A percentile compares a stretch with the other conserved stretches of the same genome.
These are phyloP conservation scores for Ischnus inquisitorius DNA, from an alignment of 2,888 invertebrate species.

Conservation along the genomic window DNA sequence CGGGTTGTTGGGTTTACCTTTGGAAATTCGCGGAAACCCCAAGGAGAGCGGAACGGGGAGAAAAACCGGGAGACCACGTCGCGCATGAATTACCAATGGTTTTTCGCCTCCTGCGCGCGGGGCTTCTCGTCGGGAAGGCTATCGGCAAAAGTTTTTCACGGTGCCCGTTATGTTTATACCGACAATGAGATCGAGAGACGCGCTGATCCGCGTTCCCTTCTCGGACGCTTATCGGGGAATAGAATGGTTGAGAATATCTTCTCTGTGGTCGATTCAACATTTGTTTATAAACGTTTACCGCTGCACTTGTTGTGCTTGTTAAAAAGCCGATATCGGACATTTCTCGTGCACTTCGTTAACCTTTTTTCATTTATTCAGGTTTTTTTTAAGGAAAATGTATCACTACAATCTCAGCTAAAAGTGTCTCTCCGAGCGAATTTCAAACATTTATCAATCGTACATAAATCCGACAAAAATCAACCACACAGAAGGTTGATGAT, in stretches of 20 bases:
- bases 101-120: slow-evolving; percentile 51
- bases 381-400: too few species aligned
- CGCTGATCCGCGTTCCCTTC: not conserved
- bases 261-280: slow-evolving; percentile 45
- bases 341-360: not conserved
- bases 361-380: not conserved
- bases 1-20: not conserved
- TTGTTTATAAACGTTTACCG: not conserved
- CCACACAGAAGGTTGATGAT: too few species aligned
- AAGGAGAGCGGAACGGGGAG: slow-evolving; percentile 2
- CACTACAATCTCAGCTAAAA: too few species aligned
- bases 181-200: slow-evolving; percentile 46
- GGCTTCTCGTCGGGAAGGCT: slow-evolving; percentile 27
- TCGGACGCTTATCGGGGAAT: slow-evolving; percentile 51
- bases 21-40: slow-evolving; percentile 1
- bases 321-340: slow-evolving; percentile 47
- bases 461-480: too few species aligned
- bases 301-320: slow-evolving; percentile 2
- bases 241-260: slow-evolving; percentile 43
- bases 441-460: too few species aligned
- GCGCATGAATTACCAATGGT: slow-evolving; percentile 81
- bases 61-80: slow-evolving; percentile 69
- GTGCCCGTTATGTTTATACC: slow-evolving; percentile 29
- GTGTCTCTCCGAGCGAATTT: too few species aligned
- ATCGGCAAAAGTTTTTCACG: slow-evolving; percentile 66